Conservation (phyloP, 2,888 invertebrate species). For the Adineta ricciae region DNA sequence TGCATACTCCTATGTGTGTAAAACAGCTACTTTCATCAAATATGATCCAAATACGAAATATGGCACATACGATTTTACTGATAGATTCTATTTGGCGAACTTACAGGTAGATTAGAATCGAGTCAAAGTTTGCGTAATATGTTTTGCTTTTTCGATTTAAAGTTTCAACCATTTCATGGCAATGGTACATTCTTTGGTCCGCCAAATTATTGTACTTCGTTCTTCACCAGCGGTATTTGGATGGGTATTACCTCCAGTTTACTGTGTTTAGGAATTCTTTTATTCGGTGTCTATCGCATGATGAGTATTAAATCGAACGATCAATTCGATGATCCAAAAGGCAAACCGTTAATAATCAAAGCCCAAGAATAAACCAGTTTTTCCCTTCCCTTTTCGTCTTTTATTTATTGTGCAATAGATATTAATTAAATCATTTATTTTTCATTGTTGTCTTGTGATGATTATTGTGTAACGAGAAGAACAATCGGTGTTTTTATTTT, state of each 20-base stretch:
- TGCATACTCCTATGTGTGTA: slow-evolving; percentile 30
- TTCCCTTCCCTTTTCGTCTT: background rate
- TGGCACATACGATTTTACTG: slow-evolving; percentile 18
- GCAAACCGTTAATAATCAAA: slow-evolving; percentile 67
- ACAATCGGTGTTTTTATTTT: too few relatives aligned
- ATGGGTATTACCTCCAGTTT: slow-evolving; percentile 72
- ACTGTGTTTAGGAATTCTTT: slow-evolving; percentile 67
- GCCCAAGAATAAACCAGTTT: slow-evolving; percentile 40
- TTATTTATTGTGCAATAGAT: background rate
- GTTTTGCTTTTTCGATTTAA: background rate
- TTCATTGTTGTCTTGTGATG: background rate
- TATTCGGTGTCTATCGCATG: slow-evolving; percentile 78
- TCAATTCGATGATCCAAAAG: slow-evolving; percentile 93
- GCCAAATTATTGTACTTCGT: slow-evolving; percentile 77
- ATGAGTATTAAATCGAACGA: slow-evolving; percentile 91
- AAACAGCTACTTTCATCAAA: slow-evolving; percentile 23
- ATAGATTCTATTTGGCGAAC: slow-evolving; percentile 20
- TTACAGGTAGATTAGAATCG: background rate
- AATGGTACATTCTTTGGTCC: slow-evolving; percentile 56
- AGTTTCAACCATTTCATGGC: slow-evolving; percentile 25
- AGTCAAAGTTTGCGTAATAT: background rate
- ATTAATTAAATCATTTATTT: background rate
- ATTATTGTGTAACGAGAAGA: background rate
- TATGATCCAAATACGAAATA: background rate
- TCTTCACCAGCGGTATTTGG: slow-evolving; percentile 83